phyloP scores from a whole-genome alignment of 2,888 invertebrate genomes.

The Creontiades dilutus region DNA sequence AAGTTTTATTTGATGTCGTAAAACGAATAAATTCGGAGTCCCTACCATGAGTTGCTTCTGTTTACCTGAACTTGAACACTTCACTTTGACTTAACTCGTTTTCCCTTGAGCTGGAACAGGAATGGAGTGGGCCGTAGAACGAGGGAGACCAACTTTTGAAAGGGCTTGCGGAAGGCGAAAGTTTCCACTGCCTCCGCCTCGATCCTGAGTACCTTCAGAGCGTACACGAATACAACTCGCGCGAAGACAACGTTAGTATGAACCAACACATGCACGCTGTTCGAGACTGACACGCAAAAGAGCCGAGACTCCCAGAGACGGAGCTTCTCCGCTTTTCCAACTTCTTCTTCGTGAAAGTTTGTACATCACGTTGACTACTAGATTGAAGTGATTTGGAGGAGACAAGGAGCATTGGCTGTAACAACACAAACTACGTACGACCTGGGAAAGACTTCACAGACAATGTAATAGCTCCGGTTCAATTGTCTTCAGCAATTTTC shows the following conservation, averaged over 20 bases:
- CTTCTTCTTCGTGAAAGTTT: constrained; percentile 43
- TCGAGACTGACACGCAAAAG: not conserved
- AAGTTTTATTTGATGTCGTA: constrained; percentile 48
- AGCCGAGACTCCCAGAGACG: not conserved
- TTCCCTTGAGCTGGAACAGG: constrained; percentile 43
- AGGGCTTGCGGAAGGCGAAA: constrained; percentile 30
- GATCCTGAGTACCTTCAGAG: not conserved
- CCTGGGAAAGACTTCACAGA: not conserved
- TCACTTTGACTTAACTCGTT: constrained; percentile 61
- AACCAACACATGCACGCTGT: not conserved
- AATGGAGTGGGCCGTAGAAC: not conserved
- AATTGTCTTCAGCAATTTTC: too few relatives aligned
- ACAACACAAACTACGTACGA: not conserved
- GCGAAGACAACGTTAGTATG: too few relatives aligned
- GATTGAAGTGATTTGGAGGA: constrained; percentile 43
- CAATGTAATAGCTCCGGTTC: too few relatives aligned
- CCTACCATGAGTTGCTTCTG: constrained; percentile 42
- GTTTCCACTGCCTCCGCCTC: constrained; percentile 6
- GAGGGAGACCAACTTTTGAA: not conserved
- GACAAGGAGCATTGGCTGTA: not conserved
- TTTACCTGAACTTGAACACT: constrained; percentile 66
- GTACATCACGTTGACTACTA: constrained; percentile 20
- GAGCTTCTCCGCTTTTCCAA: constrained; percentile 9
- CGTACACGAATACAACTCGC: not conserved
- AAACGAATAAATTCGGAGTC: constrained; percentile 46